Base-by-base conservation (phyloP, 2,113 vertebrate species). In the Felis chaus region DNA sequence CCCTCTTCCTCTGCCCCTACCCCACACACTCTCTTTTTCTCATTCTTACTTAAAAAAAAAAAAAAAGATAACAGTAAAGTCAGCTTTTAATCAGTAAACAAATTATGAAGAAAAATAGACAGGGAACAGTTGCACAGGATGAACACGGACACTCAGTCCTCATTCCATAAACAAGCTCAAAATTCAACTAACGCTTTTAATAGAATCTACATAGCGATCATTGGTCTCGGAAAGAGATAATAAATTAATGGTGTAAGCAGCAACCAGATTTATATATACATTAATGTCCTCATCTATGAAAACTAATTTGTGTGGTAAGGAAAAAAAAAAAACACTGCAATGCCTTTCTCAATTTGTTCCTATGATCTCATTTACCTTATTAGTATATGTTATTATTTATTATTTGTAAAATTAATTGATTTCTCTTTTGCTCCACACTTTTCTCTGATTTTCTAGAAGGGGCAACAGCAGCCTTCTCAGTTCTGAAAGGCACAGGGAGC, bases 241-340 rank as follows among this genome's bases (percentile, higher is more conserved):
- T 96, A 86, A 93, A 96, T 97, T 92, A 89, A 84, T 88, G 57
- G 74, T 84, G 9, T 95, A 78, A 85, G 95, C 65, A 66, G 65
- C 45, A 86, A 88, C 63, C 25, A 68, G 86, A 94, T 96, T 96
- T 96, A 90, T 97, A 92, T 96, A 95, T 96, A 94, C 69, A 90
- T 94, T 96, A 92, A 97, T 25, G 65, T 95, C 65, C 81, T 97
- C 65, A 97, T 96, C 96, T 97, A 92, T 96, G 95, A 94, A 96
- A 96, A 55, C 9, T 82, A 94, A 89, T 80, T 69, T 93, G 74
- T 79, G 65, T 53, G 39, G 48, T 55, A 92, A 91, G 63, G 76
- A 25, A 31, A 41, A 76, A 91, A n/a, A 91, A 63, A 88, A 36
- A 45, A 0, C 45, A 68, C 68, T 31, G 41, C 65, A 85, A 31